These are phyloP conservation scores for Calypte anna DNA, from an alignment of 2,113 vertebrate species.

Conservation along the genomic window DNA sequence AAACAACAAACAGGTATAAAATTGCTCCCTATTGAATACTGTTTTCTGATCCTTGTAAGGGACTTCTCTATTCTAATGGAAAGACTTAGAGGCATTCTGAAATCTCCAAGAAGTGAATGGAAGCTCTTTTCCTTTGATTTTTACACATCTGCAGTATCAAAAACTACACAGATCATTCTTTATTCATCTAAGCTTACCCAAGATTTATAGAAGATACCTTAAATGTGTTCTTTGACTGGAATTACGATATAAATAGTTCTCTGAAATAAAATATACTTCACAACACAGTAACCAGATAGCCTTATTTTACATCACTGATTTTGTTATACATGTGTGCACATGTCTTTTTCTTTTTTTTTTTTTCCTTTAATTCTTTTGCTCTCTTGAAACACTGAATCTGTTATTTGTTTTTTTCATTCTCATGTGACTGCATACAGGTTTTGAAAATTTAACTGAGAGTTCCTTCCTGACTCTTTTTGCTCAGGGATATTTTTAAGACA, in stretches of 20 bases:
- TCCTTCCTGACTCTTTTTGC: not conserved
- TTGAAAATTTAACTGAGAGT: not conserved
- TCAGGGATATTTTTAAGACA: not conserved
- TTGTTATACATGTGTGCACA: not conserved
- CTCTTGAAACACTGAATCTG: not conserved
- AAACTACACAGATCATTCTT: slow-evolving; percentile 41
- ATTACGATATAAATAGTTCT: not conserved
- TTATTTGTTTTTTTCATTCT: not conserved
- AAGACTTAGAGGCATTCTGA: slow-evolving; percentile 68
- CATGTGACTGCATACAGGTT: not conserved
- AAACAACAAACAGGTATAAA: slow-evolving; percentile 4
- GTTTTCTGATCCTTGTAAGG: slow-evolving; percentile 57
- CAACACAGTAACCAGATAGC: not conserved
- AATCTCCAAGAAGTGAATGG: slow-evolving; percentile 55
- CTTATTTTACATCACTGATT: not conserved
- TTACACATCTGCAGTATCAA: slow-evolving; percentile 36
- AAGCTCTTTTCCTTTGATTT: slow-evolving; percentile 53
- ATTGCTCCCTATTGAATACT: slow-evolving; percentile 23
- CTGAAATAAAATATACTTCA: not conserved
- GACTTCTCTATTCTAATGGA: slow-evolving; percentile 52
- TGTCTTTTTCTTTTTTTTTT: not conserved
- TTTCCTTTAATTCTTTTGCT: not conserved
- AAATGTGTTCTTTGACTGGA: slow-evolving; percentile 10
- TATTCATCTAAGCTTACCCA: slow-evolving; percentile 41
- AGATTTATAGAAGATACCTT: slow-evolving; percentile 25